Evolutionary conservation across 2,888 invertebrate species (phyloP).

Genomic region (Amorpha juglandis): DNA sequence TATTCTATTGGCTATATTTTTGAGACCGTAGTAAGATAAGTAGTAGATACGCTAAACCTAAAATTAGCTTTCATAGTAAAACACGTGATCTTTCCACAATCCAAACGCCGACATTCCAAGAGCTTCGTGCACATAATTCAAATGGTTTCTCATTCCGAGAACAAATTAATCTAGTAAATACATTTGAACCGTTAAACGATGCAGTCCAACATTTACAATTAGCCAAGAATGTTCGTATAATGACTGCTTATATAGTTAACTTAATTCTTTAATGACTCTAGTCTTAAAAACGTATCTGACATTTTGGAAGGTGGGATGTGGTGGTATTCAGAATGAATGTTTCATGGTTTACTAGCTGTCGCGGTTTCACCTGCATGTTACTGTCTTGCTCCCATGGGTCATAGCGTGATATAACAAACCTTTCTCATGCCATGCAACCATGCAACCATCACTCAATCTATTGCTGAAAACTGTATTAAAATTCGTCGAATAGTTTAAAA

Average conservation of each 20-base stretch:
- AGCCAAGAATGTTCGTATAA: neutral
- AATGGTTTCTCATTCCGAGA: neutral
- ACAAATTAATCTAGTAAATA: conserved; percentile 10
- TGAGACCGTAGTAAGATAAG: no score
- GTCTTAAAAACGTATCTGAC: neutral
- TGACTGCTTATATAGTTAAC: conserved; percentile 9
- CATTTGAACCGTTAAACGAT: conserved; percentile 8
- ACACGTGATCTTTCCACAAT: neutral
- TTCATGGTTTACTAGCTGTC: no score
- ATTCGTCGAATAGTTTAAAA: no score
- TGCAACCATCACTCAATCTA: no score
- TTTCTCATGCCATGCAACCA: no score
- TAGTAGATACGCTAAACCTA: no score
- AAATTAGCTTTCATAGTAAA: neutral
- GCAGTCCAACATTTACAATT: neutral
- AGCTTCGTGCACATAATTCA: neutral
- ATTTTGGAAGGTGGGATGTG: neutral
- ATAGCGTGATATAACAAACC: no score
- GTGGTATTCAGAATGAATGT: neutral
- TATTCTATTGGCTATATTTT: no score
- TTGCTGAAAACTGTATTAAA: no score
- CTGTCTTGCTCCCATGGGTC: no score
- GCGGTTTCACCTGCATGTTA: no score
- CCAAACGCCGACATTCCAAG: neutral
- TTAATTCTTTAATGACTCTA: conserved; percentile 10